Evolutionary conservation across 2,113 vertebrate species (phyloP).

Genomic region (Peromyscus maniculatus): DNA sequence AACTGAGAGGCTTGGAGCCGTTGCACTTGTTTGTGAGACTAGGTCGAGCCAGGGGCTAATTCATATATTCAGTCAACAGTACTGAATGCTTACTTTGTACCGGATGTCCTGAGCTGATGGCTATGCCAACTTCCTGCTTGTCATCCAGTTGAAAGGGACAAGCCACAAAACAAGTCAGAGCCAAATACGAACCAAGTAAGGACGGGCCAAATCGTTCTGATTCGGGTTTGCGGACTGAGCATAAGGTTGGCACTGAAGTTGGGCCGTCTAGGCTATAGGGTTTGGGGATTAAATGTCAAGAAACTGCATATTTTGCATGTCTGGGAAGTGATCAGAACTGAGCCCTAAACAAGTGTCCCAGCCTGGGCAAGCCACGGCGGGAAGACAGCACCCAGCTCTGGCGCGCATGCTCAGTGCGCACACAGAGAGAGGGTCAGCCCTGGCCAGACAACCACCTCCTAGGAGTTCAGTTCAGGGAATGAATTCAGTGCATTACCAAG

Average conservation of each 20-base stretch:
- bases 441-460: not conserved
- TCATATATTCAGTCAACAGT: not conserved
- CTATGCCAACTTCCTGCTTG: not conserved
- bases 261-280: not conserved
- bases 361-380: too few relatives aligned
- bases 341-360: not conserved
- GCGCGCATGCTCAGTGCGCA: not conserved
- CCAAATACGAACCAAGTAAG: not conserved
- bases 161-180: not conserved
- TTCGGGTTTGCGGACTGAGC: not conserved
- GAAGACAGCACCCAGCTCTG: not conserved
- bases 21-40: not conserved
- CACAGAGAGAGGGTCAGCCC: not conserved
- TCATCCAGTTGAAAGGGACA: not conserved
- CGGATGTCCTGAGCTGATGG: not conserved
- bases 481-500: conserved; percentile 79
- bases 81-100: not conserved
- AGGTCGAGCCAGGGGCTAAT: not conserved
- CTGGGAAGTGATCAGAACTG: conserved; percentile 7
- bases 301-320: not conserved
- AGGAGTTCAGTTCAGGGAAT: not conserved
- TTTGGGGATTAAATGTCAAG: conserved; percentile 31
- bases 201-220: not conserved
- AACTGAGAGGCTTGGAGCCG: not conserved
- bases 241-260: not conserved